These are phyloP conservation scores for Ptychoptera albimana DNA, from an alignment of 2,888 invertebrate genomes.

Conservation along the genomic window DNA sequence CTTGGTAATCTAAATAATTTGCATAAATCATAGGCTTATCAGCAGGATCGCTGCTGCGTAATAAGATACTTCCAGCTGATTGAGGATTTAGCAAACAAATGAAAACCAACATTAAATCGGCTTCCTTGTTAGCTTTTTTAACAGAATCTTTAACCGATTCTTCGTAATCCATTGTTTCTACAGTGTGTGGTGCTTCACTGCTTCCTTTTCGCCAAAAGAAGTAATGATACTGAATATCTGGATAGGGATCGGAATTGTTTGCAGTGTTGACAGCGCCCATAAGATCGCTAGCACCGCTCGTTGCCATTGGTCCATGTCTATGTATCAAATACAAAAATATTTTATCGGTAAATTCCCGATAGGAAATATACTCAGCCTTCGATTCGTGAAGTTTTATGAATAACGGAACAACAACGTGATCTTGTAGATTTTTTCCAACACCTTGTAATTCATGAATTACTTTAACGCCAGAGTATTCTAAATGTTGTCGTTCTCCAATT, in stretches of 20 bases:
- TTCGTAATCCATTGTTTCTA: conserved; percentile 12
- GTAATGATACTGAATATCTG: conserved; percentile 36
- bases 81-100: conserved; percentile 16
- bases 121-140: background rate
- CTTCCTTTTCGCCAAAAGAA: conserved; percentile 19
- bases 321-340: conserved; percentile 32
- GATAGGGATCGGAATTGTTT: conserved; percentile 26
- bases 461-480: conserved; percentile 15
- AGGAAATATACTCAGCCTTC: conserved; percentile 4
- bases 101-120: background rate
- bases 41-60: conserved; percentile 33
- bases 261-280: conserved; percentile 8
- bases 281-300: conserved; percentile 25
- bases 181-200: conserved; percentile 16
- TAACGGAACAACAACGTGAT: conserved; percentile 46
- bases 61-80: conserved; percentile 32
- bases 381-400: conserved; percentile 27
- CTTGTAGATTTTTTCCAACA: conserved; percentile 64
- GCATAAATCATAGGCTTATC: conserved; percentile 38
- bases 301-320: conserved; percentile 32
- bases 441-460: conserved; percentile 15
- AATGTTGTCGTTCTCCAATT: conserved; percentile 18
- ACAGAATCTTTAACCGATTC: background rate
- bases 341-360: conserved; percentile 14
- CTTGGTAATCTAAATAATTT: conserved; percentile 34